phyloP scores from a whole-genome alignment of 2,888 invertebrate species.

The Micoletzkya japonica region DNA sequence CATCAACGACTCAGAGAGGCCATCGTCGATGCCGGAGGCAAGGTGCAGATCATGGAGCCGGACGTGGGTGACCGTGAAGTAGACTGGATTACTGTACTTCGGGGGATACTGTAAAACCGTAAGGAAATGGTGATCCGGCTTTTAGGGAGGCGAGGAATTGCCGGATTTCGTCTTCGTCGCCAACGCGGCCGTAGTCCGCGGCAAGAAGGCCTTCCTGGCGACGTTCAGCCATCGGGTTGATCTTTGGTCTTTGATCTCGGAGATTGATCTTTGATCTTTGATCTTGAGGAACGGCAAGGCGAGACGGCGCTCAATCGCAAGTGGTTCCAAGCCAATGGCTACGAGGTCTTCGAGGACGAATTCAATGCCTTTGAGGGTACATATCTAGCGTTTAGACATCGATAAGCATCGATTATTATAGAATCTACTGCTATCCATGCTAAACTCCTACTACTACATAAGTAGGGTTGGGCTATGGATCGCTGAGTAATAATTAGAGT shows the following conservation, averaged over 20 bases:
- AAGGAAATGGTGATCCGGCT: slow-evolving; percentile 13
- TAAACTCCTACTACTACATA: not conserved
- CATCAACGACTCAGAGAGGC: slow-evolving; percentile 30
- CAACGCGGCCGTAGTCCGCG: slow-evolving; percentile 54
- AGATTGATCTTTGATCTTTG: slow-evolving; percentile 30
- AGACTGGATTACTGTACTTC: not conserved
- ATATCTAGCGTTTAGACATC: not conserved
- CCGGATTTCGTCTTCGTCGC: slow-evolving; percentile 62
- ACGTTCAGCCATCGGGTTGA: slow-evolving; percentile 40
- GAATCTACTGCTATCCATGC: not conserved
- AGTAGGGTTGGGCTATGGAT: not conserved
- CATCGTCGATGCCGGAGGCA: slow-evolving; percentile 51
- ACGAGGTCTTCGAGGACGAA: slow-evolving; percentile 25
- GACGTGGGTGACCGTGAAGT: slow-evolving; percentile 28
- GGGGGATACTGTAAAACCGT: not conserved
- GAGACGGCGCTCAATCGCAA: slow-evolving; percentile 52
- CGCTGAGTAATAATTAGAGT: not conserved
- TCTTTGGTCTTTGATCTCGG: too few relatives aligned
- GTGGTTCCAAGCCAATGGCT: slow-evolving; percentile 56
- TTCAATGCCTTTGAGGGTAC: slow-evolving; percentile 20
- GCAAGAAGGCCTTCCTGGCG: slow-evolving; percentile 47
- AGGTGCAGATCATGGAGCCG: slow-evolving; percentile 56
- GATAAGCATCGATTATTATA: too few relatives aligned
- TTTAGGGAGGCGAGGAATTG: slow-evolving; percentile 47
- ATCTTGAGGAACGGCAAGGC: slow-evolving; percentile 51